Percentiles rank a stretch among this genome's conserved stretches.
phyloP scores from a whole-genome alignment of 2,113 vertebrate genomes.

The Phoxinus phoxinus region DNA sequence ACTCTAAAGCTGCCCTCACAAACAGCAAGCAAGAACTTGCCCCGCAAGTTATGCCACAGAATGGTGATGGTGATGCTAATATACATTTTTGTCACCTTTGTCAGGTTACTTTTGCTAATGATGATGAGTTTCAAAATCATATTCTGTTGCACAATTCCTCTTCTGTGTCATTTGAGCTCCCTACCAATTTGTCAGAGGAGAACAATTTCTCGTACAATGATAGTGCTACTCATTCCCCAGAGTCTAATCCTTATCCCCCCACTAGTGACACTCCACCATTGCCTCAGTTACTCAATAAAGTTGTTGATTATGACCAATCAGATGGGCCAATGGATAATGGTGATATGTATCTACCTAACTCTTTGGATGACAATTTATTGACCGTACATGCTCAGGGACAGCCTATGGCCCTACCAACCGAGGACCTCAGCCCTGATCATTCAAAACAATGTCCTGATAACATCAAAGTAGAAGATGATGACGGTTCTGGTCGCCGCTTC shows the following conservation, averaged over 20 bases:
- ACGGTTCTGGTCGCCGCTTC: slow-evolving; percentile 72
- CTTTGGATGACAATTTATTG: slow-evolving; percentile 64
- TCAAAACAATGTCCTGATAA: slow-evolving; percentile 53
- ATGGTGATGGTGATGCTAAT: slow-evolving; percentile 63
- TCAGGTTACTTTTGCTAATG: slow-evolving; percentile 72
- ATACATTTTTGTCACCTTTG: slow-evolving; percentile 78
- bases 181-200: slow-evolving; percentile 65
- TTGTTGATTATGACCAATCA: slow-evolving; percentile 72
- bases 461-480: slow-evolving; percentile 60
- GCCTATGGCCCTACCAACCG: slow-evolving; percentile 56
- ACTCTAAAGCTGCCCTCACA: slow-evolving; percentile 41
- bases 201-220: slow-evolving; percentile 64
- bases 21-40: slow-evolving; percentile 56
- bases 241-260: slow-evolving; percentile 71
- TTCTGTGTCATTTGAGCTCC: slow-evolving; percentile 68
- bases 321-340: slow-evolving; percentile 66
- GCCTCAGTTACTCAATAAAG: slow-evolving; percentile 72
- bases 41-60: slow-evolving; percentile 61
- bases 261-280: slow-evolving; percentile 74
- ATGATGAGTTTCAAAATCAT: slow-evolving; percentile 78
- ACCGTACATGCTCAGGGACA: slow-evolving; percentile 68
- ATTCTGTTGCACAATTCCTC: slow-evolving; percentile 80
- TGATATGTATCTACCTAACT: slow-evolving; percentile 76
- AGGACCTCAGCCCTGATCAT: slow-evolving; percentile 49
- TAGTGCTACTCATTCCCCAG: slow-evolving; percentile 65